Percentiles rank a stretch among this genome's conserved stretches.
Conservation (phyloP, 2,113 vertebrate species). For the Pogona vitticeps region DNA sequence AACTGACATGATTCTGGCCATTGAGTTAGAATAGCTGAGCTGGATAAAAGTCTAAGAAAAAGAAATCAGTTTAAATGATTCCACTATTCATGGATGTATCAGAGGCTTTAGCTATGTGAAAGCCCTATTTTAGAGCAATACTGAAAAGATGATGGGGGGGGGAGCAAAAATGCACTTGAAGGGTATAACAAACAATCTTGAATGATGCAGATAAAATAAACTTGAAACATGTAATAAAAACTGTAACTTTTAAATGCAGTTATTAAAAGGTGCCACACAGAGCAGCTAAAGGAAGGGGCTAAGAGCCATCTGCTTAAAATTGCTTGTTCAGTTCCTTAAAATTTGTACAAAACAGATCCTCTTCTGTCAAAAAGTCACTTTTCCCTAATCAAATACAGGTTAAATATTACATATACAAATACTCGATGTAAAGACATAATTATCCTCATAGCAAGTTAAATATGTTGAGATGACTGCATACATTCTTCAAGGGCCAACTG, state of each 20-base stretch:
- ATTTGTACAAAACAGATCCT: neutral
- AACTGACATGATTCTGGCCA: no score
- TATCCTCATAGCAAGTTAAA: neutral
- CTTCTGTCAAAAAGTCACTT: neutral
- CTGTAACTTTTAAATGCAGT: neutral
- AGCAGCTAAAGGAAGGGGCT: neutral
- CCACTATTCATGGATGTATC: no score
- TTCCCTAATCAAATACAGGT: neutral
- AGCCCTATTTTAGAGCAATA: no score
- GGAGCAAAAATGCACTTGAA: accelerated
- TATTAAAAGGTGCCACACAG: neutral
- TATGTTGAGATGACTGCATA: neutral
- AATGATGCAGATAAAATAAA: neutral
- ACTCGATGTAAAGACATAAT: neutral
- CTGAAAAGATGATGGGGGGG: no score
- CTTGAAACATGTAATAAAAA: neutral
- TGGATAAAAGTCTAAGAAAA: accelerated
- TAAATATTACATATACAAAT: neutral
- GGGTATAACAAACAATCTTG: accelerated
- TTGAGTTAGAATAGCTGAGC: neutral
- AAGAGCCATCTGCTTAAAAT: neutral
- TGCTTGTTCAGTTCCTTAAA: neutral
- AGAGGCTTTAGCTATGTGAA: no score
- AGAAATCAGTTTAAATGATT: neutral
- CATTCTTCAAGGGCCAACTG: neutral